These are phyloP conservation scores for Anguilla marmorata DNA, from an alignment of 2,797 vertebrate genomes.

Conservation along the genomic window DNA sequence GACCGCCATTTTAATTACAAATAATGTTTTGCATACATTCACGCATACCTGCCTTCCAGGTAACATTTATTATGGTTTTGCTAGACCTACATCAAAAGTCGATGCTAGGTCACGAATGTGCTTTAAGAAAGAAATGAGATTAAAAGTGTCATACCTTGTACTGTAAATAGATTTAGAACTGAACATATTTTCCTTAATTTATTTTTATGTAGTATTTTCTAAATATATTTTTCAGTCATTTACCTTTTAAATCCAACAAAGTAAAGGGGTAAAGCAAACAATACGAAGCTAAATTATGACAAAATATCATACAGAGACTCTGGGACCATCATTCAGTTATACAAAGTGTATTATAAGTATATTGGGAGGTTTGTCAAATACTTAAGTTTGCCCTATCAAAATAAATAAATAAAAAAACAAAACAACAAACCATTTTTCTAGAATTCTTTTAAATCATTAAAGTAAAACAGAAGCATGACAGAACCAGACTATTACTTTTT, in stretches of 20 bases:
- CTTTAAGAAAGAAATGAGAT: conserved; percentile 17
- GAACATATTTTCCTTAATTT: background rate
- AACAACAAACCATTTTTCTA: background rate
- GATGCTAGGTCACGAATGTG: background rate
- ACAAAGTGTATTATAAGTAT: background rate
- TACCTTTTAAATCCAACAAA: background rate
- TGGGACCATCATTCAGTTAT: background rate
- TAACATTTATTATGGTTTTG: conserved; percentile 6
- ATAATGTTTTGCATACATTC: conserved; percentile 37
- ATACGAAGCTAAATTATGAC: background rate
- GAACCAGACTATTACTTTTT: background rate
- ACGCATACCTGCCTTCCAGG: conserved; percentile 21
- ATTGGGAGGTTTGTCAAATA: background rate
- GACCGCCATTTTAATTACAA: conserved; percentile 25
- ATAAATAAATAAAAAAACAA: background rate
- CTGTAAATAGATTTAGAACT: background rate
- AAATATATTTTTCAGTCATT: background rate
- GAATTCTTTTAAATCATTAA: background rate
- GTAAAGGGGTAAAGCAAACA: background rate
- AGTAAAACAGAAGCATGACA: background rate
- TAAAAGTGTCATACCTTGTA: background rate
- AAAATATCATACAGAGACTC: background rate
- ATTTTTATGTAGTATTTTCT: background rate
- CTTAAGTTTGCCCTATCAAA: background rate
- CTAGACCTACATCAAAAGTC: conserved; percentile 9